Evolutionary conservation across 2,888 invertebrate genomes (phyloP).

Genomic region (Eristalinus aeneus): DNA sequence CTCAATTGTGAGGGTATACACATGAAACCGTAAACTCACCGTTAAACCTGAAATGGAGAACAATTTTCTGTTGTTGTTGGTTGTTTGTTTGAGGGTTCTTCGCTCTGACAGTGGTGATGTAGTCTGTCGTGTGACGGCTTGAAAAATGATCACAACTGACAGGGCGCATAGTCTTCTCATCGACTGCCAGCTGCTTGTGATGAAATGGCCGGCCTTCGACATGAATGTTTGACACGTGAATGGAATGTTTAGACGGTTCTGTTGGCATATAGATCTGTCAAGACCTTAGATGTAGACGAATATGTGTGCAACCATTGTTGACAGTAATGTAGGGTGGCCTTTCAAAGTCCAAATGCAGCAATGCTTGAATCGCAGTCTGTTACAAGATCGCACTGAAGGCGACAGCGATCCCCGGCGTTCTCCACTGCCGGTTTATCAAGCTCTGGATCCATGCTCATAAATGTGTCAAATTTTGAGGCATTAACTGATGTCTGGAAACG

Average conservation of each 20-base stretch:
- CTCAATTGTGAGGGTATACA: constrained; percentile 50
- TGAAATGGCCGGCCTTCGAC: not conserved
- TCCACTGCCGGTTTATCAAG: no score
- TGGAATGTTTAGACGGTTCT: not conserved
- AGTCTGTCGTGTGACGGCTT: constrained; percentile 8
- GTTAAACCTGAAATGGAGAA: constrained; percentile 36
- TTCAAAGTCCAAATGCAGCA: no score
- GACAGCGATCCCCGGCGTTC: no score
- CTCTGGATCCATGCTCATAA: no score
- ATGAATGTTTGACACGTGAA: not conserved
- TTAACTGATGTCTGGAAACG: no score
- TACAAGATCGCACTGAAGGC: no score
- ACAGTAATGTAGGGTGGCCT: not conserved
- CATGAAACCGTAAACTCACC: constrained; percentile 45
- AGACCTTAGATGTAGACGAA: not conserved
- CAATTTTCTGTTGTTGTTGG: not conserved
- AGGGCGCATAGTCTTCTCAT: not conserved
- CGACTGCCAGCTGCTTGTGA: not conserved
- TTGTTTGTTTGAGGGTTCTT: constrained; percentile 18
- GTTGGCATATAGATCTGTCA: not conserved
- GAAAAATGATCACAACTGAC: not conserved
- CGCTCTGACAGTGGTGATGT: not conserved
- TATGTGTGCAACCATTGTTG: not conserved
- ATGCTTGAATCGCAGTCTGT: no score
- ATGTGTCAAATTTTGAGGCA: no score